phyloP scores from a whole-genome alignment of 1,140 invertebrate genomes.

The Portunus trituberculatus region DNA sequence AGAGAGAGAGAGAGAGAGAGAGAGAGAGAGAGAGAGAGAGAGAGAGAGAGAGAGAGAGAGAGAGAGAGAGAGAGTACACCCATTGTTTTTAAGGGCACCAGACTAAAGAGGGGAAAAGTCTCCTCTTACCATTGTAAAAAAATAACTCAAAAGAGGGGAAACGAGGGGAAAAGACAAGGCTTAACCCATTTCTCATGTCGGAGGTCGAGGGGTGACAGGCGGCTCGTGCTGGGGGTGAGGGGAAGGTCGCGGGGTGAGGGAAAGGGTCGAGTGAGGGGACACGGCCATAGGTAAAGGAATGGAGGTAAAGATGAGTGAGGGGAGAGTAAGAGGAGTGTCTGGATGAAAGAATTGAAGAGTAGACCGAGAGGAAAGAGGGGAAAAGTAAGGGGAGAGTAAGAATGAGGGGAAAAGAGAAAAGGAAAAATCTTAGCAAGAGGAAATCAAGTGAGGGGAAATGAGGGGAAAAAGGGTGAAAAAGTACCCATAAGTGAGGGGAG shows the following conservation, averaged over 20 bases:
- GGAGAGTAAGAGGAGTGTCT: no score
- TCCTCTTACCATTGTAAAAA: not conserved
- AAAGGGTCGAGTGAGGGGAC: no score
- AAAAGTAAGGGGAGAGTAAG: not conserved
- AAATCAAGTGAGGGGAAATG: not conserved
- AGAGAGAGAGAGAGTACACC: not conserved
- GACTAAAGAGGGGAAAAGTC: no score
- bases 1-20: constrained; percentile 30
- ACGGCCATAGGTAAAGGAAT: no score
- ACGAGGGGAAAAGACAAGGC: not conserved
- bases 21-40: not conserved
- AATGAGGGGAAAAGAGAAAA: not conserved
- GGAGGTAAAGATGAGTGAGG: no score
- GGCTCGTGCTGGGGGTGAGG: constrained; percentile 38
- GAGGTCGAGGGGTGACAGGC: constrained; percentile 45
- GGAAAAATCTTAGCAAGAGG: no score
- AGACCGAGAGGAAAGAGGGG: no score
- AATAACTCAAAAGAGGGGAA: not conserved
- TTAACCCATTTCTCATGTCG: constrained; percentile 30
- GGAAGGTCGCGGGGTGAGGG: constrained; percentile 30
- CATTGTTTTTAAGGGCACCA: no score
- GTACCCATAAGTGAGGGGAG: no score
- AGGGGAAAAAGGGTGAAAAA: not conserved
- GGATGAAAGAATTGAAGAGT: no score
- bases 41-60: not conserved